Percentiles rank a stretch among this genome's conserved stretches.
These are phyloP conservation scores for Oligia latruncula DNA, from an alignment of 2,888 invertebrate genomes.

Conservation along the genomic window DNA sequence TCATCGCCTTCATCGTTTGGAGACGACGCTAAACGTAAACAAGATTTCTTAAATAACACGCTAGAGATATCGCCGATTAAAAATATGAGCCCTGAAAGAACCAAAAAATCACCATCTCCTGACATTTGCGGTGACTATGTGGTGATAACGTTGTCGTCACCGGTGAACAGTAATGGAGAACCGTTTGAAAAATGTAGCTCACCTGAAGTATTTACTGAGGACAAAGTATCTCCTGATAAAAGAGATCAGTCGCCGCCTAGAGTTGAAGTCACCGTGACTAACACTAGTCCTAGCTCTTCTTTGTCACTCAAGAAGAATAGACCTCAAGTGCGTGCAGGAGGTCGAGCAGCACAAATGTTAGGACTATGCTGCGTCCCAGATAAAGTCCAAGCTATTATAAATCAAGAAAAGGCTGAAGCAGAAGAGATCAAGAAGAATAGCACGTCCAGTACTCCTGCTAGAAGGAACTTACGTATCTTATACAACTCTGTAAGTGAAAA, in stretches of 20 bases:
- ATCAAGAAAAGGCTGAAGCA: conserved; percentile 72
- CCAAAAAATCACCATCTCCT: conserved; percentile 78
- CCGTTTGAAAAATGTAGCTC: conserved; percentile 82
- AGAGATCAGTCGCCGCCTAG: conserved; percentile 84
- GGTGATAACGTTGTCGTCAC: conserved; percentile 81
- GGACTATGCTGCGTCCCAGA: conserved; percentile 85
- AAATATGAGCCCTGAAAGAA: conserved; percentile 81
- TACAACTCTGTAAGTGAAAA: conserved; percentile 78
- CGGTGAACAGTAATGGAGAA: conserved; percentile 84
- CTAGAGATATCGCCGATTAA: conserved; percentile 91
- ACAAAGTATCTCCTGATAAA: conserved; percentile 84
- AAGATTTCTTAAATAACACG: conserved; percentile 90
- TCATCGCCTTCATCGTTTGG: conserved; percentile 80
- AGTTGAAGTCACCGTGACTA: conserved; percentile 70
- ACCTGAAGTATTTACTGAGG: conserved; percentile 87
- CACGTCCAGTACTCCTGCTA: conserved; percentile 75
- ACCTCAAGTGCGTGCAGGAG: conserved; percentile 80
- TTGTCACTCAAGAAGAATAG: conserved; percentile 85
- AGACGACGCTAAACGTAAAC: conserved; percentile 82
- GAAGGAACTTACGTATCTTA: conserved; percentile 81
- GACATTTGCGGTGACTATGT: conserved; percentile 83
- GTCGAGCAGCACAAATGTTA: conserved; percentile 87
- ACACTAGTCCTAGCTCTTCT: conserved; percentile 81
- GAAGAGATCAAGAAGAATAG: conserved; percentile 77
- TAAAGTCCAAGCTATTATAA: conserved; percentile 73